phyloP scores from a whole-genome alignment of 2,888 invertebrate genomes.

The Harpalus rubripes region DNA sequence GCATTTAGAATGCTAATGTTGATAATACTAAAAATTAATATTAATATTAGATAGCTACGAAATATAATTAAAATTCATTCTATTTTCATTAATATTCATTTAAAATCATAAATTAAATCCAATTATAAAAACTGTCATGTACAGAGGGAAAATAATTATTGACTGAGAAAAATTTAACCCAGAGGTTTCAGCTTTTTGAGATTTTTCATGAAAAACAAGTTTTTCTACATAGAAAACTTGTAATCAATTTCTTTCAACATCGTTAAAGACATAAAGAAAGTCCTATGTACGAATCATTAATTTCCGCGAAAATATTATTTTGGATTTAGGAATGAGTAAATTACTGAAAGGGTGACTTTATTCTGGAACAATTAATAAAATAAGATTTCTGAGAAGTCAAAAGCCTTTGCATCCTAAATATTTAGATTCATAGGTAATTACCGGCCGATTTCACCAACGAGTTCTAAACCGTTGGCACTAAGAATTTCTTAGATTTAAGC shows the following conservation, averaged over 20 bases:
- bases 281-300: not conserved
- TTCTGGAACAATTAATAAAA: no score
- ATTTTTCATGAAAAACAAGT: constrained; percentile 6
- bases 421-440: no score
- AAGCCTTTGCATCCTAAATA: no score
- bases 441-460: no score
- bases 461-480: no score
- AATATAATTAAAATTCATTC: constrained; percentile 53
- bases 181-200: not conserved
- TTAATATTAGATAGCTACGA: constrained; percentile 32
- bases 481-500: no score
- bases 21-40: constrained; percentile 43
- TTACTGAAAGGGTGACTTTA: not conserved
- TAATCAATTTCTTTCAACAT: constrained; percentile 11
- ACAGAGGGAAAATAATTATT: constrained; percentile 42
- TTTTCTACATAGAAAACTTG: not conserved
- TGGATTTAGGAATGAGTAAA: not conserved
- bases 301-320: not conserved
- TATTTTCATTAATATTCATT: constrained; percentile 54
- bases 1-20: constrained; percentile 21
- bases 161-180: constrained; percentile 28
- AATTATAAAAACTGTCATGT: constrained; percentile 53
- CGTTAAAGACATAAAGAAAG: not conserved
- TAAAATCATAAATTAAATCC: constrained; percentile 50
- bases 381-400: no score